Conservation (phyloP, 2,113 vertebrate species). For the human region GRCh38 chr17:59728001-59728500, state of each 20-base stretch:
- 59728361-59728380: not conserved
- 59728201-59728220: not conserved
- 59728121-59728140: not conserved
- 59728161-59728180: slow-evolving; percentile 20
- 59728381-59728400: not conserved
- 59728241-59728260: not conserved
- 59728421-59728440: not conserved
- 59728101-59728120: not conserved
- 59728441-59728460: not conserved
- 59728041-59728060: not conserved
- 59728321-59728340: not conserved
- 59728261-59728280: not conserved
- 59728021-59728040: not conserved
- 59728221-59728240: slow-evolving; percentile 18
- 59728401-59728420: not conserved
- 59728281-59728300: not conserved
- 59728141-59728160: not conserved
- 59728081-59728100: not conserved
- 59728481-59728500: not conserved
- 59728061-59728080: slow-evolving; percentile 12
- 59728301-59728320: not conserved
- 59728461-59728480: not conserved
- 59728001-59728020: not conserved
- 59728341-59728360: not conserved
- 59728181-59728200: not conserved